phyloP scores from a whole-genome alignment of 2,113 vertebrate genomes.

The Coturnix japonica region DNA sequence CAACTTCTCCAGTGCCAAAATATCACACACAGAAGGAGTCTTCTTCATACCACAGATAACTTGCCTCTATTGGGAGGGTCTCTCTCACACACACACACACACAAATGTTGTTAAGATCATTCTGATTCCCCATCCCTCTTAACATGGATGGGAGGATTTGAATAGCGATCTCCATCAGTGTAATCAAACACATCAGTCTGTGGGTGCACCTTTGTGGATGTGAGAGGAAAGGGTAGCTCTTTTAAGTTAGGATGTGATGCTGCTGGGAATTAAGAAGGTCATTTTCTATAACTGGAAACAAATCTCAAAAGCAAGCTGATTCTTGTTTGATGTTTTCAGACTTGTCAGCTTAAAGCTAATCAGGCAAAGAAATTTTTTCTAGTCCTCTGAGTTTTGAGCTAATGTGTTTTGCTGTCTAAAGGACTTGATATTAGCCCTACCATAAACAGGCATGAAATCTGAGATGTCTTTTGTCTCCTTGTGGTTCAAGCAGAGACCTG shows the following conservation, averaged over 20 bases:
- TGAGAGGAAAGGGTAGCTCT: background rate
- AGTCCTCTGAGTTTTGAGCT: constrained; percentile 45
- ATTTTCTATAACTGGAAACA: constrained; percentile 29
- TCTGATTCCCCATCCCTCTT: background rate
- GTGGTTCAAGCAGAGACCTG: background rate
- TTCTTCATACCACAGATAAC: background rate
- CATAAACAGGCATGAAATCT: constrained; percentile 36
- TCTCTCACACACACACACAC: background rate
- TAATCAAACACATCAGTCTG: background rate
- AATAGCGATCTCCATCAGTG: background rate
- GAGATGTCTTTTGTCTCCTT: constrained; percentile 10
- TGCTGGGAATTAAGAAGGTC: constrained; percentile 4
- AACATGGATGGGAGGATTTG: background rate
- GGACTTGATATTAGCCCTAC: constrained; percentile 1
- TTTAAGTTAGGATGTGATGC: background rate
- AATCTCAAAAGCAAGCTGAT: constrained; percentile 8
- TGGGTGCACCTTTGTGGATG: background rate
- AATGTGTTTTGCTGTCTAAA: constrained; percentile 50
- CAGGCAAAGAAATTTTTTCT: constrained; percentile 50
- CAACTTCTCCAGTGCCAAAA: background rate
- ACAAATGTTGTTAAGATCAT: background rate
- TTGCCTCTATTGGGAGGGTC: background rate
- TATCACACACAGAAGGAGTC: background rate
- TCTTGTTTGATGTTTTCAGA: constrained; percentile 44
- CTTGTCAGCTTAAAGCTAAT: constrained; percentile 43